A percentile compares a stretch with the other conserved stretches of the same genome.
phyloP scores from a whole-genome alignment of 2,797 vertebrate species.

The Lagorchestes hirsutus region DNA sequence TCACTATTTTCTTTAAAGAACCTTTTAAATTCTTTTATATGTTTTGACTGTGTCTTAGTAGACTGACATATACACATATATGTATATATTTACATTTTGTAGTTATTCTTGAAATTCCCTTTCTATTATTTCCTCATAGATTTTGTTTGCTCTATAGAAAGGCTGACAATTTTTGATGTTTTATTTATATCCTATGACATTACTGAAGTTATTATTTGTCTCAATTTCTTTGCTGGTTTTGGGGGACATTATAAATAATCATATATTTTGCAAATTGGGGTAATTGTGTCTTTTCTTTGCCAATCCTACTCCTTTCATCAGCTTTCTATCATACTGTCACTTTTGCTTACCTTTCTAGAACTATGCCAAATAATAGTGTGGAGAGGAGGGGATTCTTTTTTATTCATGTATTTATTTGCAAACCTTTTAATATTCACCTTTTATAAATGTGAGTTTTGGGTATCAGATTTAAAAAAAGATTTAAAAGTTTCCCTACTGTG shows the following conservation, averaged over 20 bases:
- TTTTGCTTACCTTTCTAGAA: background rate
- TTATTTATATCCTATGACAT: background rate
- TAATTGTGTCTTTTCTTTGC: background rate
- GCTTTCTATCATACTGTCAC: background rate
- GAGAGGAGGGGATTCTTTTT: background rate
- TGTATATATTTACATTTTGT: background rate
- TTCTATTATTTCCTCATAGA: background rate
- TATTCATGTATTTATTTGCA: background rate
- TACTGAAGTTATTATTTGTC: background rate
- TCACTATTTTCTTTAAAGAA: background rate
- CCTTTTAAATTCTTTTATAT: background rate
- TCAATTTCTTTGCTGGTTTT: background rate
- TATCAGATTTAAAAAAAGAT: background rate
- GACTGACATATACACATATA: background rate
- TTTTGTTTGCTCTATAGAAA: background rate
- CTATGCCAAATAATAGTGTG: background rate
- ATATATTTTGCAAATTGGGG: background rate
- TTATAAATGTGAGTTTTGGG: background rate
- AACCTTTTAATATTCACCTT: background rate
- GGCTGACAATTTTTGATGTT: background rate
- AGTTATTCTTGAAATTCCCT: background rate
- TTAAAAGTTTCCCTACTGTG: background rate
- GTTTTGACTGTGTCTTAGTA: background rate
- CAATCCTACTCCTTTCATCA: background rate
- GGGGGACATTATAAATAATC: background rate